phyloP scores from a whole-genome alignment of 2,888 invertebrate genomes.

The Camptogramma bilineatum region DNA sequence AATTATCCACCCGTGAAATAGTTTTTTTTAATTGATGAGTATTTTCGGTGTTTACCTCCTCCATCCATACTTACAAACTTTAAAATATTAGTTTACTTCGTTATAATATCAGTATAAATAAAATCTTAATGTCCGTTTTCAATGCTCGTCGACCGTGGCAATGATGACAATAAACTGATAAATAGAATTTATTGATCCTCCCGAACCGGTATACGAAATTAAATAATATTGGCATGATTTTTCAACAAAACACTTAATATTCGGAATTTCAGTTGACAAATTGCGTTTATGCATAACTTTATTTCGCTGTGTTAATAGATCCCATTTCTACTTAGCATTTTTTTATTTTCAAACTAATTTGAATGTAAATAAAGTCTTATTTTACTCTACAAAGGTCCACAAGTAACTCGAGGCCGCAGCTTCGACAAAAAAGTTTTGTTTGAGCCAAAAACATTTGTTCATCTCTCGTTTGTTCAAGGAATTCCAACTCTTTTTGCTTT shows the following conservation, averaged over 20 bases:
- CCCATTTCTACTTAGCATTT: too few relatives aligned
- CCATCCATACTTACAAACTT: too few relatives aligned
- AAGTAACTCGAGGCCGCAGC: conserved; percentile 23
- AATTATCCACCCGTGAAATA: too few relatives aligned
- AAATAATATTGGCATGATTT: not conserved
- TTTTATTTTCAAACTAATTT: too few relatives aligned
- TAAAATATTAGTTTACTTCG: too few relatives aligned
- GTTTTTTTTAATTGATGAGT: too few relatives aligned
- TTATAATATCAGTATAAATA: too few relatives aligned
- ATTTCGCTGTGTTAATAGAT: too few relatives aligned
- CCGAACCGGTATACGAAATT: not conserved
- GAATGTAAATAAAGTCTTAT: conserved; percentile 6
- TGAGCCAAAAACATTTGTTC: conserved; percentile 34
- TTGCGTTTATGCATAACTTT: too few relatives aligned
- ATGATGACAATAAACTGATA: conserved; percentile 3
- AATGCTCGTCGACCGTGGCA: not conserved
- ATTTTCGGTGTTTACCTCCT: too few relatives aligned
- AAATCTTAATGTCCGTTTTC: not conserved
- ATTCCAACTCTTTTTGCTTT: conserved; percentile 24
- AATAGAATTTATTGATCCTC: not conserved
- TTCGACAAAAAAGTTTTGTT: conserved; percentile 31
- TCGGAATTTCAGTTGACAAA: too few relatives aligned
- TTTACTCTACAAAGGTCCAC: conserved; percentile 49
- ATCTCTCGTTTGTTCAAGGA: conserved; percentile 23
- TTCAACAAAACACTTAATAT: too few relatives aligned